A percentile compares a stretch with the other conserved stretches of the same genome.
These are phyloP conservation scores for Synanthedon formicaeformis DNA, from an alignment of 2,888 invertebrate species.

Conservation along the genomic window DNA sequence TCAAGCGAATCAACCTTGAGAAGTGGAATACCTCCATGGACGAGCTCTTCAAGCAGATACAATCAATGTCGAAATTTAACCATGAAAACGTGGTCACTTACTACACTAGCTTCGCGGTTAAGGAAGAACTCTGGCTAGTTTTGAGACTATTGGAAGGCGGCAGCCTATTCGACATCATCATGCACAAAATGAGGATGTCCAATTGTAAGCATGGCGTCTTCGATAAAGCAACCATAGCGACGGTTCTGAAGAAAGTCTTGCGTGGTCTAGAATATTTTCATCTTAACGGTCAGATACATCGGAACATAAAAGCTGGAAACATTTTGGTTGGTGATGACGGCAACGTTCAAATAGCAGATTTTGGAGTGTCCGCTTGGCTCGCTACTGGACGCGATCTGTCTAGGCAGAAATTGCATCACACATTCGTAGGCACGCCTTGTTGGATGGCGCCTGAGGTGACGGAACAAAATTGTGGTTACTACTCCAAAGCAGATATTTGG, in stretches of 20 bases:
- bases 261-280: conserved; percentile 95
- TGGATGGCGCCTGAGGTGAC: conserved; percentile 99
- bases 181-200: conserved; percentile 91
- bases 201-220: conserved; percentile 97
- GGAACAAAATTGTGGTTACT: conserved; percentile 99
- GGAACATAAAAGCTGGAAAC: conserved; percentile 96
- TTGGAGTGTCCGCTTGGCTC: conserved; percentile 98
- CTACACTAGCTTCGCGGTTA: conserved; percentile 98
- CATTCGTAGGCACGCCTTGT: conserved; percentile 99
- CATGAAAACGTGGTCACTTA: conserved; percentile 99
- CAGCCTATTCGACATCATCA: conserved; percentile 90
- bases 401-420: conserved; percentile 96
- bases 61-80: conserved; percentile 99
- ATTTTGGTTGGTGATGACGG: conserved; percentile 98
- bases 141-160: conserved; percentile 95
- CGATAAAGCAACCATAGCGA: conserved; percentile 98
- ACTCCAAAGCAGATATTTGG: conserved; percentile 93
- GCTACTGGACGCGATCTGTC: conserved; percentile 96
- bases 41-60: conserved; percentile 90
- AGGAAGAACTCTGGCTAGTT: conserved; percentile 98
- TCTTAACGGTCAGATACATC: conserved; percentile 94
- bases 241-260: conserved; percentile 94
- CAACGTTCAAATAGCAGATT: conserved; percentile 98
- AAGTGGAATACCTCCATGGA: conserved; percentile 99
- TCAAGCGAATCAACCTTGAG: conserved; percentile 98